phyloP scores from a whole-genome alignment of 2,888 invertebrate species.

The Neoitamus cyanurus region DNA sequence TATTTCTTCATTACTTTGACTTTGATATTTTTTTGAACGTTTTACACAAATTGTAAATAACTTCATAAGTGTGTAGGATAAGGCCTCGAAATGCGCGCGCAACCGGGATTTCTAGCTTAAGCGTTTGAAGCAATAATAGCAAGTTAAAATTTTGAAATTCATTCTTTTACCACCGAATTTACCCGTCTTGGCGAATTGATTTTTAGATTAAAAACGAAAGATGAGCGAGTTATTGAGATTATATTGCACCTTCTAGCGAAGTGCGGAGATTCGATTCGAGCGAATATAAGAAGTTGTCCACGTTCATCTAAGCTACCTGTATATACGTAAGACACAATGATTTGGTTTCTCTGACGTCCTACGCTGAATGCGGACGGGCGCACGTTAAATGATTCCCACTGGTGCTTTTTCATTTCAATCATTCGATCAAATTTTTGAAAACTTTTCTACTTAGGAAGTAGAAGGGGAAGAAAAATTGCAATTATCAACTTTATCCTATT shows the following conservation, averaged over 20 bases:
- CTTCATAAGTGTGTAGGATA: neutral
- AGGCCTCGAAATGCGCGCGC: neutral
- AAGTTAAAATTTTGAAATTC: constrained; percentile 5
- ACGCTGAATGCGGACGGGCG: neutral
- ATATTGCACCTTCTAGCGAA: neutral
- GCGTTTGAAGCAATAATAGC: constrained; percentile 21
- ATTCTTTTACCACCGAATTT: constrained; percentile 20
- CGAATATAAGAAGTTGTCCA: neutral
- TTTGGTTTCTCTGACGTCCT: neutral
- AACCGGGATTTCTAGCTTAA: constrained; percentile 22
- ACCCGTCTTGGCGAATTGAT: constrained; percentile 4
- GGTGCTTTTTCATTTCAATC: constrained; percentile 24
- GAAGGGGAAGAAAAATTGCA: neutral
- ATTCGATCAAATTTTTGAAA: neutral
- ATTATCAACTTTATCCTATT: constrained; percentile 1
- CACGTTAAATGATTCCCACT: neutral
- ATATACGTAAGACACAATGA: constrained; percentile 9
- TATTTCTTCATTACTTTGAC: neutral
- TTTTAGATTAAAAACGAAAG: neutral
- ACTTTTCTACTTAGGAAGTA: constrained; percentile 9
- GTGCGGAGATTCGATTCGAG: neutral
- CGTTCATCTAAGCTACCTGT: neutral
- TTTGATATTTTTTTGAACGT: neutral
- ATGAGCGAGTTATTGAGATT: neutral
- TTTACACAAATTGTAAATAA: neutral